These are phyloP conservation scores for Drosophila guanche DNA, from an alignment of 1,140 invertebrate genomes.

Conservation along the genomic window DNA sequence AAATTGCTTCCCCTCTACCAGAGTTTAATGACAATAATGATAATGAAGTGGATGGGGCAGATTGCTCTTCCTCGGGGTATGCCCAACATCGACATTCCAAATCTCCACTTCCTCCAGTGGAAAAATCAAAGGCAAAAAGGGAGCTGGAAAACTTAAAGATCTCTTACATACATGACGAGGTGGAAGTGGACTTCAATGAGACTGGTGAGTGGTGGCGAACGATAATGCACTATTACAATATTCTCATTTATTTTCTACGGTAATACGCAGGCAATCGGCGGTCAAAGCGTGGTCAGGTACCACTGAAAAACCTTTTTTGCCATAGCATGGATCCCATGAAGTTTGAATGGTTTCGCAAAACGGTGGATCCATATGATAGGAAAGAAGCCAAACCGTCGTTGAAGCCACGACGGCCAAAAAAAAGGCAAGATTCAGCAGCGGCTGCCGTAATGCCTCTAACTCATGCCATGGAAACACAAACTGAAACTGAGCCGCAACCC, in stretches of 20 bases:
- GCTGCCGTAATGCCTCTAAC: too few species aligned
- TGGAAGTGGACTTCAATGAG: not conserved
- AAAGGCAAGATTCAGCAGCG: not conserved
- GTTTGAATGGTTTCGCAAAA: conserved; percentile 14
- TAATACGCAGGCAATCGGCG: conserved; percentile 37
- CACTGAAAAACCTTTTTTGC: conserved; percentile 45
- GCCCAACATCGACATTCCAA: too few species aligned
- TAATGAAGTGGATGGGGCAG: not conserved
- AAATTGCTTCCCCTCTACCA: conserved; percentile 14
- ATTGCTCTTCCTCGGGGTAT: not conserved
- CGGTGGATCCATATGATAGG: not conserved
- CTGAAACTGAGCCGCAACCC: not conserved
- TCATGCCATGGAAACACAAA: not conserved
- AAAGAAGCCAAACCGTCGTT: not conserved
- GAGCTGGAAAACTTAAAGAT: conserved; percentile 18
- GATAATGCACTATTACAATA: not conserved
- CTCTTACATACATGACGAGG: not conserved
- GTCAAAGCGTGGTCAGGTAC: conserved; percentile 66
- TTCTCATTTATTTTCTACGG: not conserved
- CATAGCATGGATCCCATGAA: conserved; percentile 44
- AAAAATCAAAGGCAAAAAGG: conserved; percentile 8
- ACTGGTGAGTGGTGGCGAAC: conserved; percentile 31
- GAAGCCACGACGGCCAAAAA: not conserved
- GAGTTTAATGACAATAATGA: not conserved
- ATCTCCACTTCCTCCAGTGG: not conserved